These are phyloP conservation scores for Urechis unicinctus DNA, from an alignment of 2,888 invertebrate genomes.

Conservation along the genomic window DNA sequence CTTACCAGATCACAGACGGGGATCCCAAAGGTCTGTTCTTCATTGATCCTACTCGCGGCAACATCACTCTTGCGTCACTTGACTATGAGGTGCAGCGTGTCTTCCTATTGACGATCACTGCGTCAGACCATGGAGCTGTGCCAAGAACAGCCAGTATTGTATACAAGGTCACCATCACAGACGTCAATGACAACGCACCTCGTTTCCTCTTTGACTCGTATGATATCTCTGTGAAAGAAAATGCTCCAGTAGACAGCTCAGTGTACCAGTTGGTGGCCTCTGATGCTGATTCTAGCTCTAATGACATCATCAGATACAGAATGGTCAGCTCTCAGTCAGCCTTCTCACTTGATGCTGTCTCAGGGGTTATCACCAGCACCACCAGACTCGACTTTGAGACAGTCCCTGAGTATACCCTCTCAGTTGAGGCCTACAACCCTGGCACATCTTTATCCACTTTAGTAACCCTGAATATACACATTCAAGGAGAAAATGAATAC, in stretches of 20 bases:
- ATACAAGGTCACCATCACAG: conserved; percentile 77
- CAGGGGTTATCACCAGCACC: conserved; percentile 62
- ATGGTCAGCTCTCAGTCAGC: conserved; percentile 60
- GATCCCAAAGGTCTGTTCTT: conserved; percentile 70
- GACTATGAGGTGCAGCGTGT: conserved; percentile 82
- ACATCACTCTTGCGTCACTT: conserved; percentile 70
- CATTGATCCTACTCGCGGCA: conserved; percentile 71
- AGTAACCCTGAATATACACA: conserved; percentile 29
- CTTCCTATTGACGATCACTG: conserved; percentile 80
- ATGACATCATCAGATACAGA: conserved; percentile 77
- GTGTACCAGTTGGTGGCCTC: conserved; percentile 61
- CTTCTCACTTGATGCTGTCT: not conserved
- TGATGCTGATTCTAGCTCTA: conserved; percentile 81
- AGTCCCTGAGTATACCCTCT: conserved; percentile 65
- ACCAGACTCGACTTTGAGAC: conserved; percentile 83
- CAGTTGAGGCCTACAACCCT: conserved; percentile 79
- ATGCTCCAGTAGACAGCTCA: conserved; percentile 67
- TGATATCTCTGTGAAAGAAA: conserved; percentile 75
- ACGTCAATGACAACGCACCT: conserved; percentile 83
- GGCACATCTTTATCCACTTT: conserved; percentile 50
- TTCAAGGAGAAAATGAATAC: conserved; percentile 41
- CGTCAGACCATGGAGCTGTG: conserved; percentile 77
- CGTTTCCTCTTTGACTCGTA: conserved; percentile 72
- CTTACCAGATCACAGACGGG: conserved; percentile 81
- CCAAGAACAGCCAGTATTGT: conserved; percentile 71